Evolutionary conservation across 2,113 vertebrate species (phyloP).

Genomic region (Gallinago undulata): DNA sequence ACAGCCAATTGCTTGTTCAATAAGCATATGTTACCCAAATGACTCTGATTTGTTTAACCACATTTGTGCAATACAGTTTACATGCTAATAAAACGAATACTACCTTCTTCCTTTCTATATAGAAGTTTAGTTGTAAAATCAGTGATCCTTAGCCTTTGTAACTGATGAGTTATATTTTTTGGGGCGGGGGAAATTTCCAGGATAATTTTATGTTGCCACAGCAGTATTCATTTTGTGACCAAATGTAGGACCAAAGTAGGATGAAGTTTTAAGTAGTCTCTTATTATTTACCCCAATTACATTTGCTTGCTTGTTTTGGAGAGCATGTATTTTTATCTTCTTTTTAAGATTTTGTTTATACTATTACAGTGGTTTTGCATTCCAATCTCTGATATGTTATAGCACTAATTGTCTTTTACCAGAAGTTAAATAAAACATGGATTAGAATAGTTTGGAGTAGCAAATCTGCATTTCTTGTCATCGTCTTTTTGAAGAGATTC

Average conservation of each 20-base stretch:
- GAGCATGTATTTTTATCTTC: neutral
- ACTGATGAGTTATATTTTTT: neutral
- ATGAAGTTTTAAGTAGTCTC: neutral
- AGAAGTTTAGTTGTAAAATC: neutral
- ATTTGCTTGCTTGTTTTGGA: neutral
- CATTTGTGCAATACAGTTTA: neutral
- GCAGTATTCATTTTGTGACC: neutral
- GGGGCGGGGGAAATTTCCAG: accelerated
- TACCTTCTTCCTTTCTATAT: neutral
- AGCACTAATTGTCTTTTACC: neutral
- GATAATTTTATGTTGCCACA: neutral
- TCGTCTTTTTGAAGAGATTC: neutral
- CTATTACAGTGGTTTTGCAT: neutral
- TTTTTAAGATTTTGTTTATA: neutral
- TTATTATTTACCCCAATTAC: neutral
- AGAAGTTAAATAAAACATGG: neutral
- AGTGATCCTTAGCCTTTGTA: neutral
- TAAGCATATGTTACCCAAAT: neutral
- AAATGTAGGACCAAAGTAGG: too few species aligned
- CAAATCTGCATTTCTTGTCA: neutral
- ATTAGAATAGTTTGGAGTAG: neutral
- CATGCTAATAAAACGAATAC: neutral
- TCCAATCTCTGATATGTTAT: neutral
- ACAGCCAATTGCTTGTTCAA: neutral
- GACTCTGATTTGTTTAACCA: neutral